Conservation (phyloP, 2,797 vertebrate genomes). For the Parauchenoglanis ngamensis region DNA sequence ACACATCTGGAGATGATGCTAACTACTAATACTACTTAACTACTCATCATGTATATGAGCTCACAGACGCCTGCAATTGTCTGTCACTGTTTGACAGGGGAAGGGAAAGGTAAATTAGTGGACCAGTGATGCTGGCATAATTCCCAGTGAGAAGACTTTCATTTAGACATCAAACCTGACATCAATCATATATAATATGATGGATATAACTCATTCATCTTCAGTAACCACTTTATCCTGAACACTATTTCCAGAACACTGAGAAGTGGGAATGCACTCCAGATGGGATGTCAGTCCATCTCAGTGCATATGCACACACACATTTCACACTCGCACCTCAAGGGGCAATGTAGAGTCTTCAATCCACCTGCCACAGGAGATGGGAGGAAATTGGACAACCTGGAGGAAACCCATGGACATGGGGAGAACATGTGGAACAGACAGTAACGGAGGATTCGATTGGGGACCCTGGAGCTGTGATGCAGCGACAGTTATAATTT, state of each 20-base stretch:
- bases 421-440: neutral
- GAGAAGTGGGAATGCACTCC: neutral
- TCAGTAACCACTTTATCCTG: neutral
- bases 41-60: neutral
- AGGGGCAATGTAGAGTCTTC: neutral
- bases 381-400: neutral
- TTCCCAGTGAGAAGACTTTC: neutral
- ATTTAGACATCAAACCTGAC: too few relatives aligned
- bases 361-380: neutral
- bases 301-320: neutral
- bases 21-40: neutral
- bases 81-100: neutral
- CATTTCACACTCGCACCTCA: neutral
- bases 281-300: neutral
- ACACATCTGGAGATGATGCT: neutral
- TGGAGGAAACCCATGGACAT: neutral
- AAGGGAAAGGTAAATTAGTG: neutral
- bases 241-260: neutral
- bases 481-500: neutral
- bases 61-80: neutral
- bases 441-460: neutral
- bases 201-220: neutral
- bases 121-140: neutral
- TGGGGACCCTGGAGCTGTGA: neutral
- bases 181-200: neutral